Evolutionary conservation across 2,797 vertebrate species (phyloP).

Genomic region (Aeoliscus strigatus): DNA sequence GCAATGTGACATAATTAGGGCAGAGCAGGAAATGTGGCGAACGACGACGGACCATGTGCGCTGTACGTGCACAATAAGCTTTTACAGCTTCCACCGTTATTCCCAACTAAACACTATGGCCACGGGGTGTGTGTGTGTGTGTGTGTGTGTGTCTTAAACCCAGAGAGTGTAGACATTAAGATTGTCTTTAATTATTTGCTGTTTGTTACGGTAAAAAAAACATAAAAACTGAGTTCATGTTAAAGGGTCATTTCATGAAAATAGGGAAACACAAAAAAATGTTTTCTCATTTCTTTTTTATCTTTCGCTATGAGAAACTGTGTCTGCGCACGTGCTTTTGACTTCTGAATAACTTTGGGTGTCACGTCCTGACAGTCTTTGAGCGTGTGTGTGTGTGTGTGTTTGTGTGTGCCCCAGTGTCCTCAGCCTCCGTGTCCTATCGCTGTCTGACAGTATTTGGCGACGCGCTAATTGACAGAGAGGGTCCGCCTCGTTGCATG

Average conservation of each 20-base stretch:
- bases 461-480: slow-evolving; percentile 49
- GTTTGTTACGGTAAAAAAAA: no score
- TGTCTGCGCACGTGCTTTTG: slow-evolving; percentile 8
- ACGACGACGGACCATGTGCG: slow-evolving; percentile 40
- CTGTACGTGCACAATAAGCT: slow-evolving; percentile 63
- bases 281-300: no score
- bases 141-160: slow-evolving; percentile 7
- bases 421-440: slow-evolving; percentile 21
- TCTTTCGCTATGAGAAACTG: no score
- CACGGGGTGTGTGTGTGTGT: slow-evolving; percentile 25
- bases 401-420: not conserved
- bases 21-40: slow-evolving; percentile 39
- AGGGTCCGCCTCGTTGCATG: slow-evolving; percentile 47
- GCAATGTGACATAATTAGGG: slow-evolving; percentile 57
- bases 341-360: slow-evolving; percentile 40
- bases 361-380: slow-evolving; percentile 27
- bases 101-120: slow-evolving; percentile 37
- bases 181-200: no score
- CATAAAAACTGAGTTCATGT: no score
- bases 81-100: slow-evolving; percentile 55
- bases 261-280: no score
- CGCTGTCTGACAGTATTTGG: slow-evolving; percentile 42
- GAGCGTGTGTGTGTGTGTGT: slow-evolving; percentile 1
- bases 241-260: not conserved
- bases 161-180: no score